Conservation (phyloP, 2,888 invertebrate genomes). For the Drosophila kanekoi region DNA sequence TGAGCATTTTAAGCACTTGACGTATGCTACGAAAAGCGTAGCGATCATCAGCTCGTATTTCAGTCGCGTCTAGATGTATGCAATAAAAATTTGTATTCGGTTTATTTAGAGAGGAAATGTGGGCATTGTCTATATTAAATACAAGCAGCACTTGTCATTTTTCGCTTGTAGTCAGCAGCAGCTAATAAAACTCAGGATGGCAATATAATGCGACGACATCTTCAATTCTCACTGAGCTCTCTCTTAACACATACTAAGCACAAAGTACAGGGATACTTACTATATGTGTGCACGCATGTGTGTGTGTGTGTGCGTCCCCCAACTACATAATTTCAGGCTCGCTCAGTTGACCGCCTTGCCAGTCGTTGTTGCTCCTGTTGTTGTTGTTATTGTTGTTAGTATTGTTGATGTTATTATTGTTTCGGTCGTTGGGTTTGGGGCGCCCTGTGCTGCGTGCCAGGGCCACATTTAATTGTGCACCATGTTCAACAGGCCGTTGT, state of each 20-base stretch:
- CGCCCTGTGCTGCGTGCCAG: slow-evolving; percentile 50
- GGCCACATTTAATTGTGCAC: slow-evolving; percentile 78
- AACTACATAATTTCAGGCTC: slow-evolving; percentile 23
- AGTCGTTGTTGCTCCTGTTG: slow-evolving; percentile 36
- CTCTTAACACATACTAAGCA: slow-evolving; percentile 31
- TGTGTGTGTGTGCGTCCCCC: background rate
- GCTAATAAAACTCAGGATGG: slow-evolving; percentile 56
- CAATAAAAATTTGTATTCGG: background rate
- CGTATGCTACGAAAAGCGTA: background rate
- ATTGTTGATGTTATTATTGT: slow-evolving; percentile 34
- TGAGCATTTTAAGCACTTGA: background rate
- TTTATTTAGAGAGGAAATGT: background rate
- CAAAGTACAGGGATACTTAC: slow-evolving; percentile 19
- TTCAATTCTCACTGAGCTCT: slow-evolving; percentile 46
- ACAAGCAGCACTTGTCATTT: slow-evolving; percentile 4
- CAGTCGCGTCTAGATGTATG: background rate
- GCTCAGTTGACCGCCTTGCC: slow-evolving; percentile 52
- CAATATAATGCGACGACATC: slow-evolving; percentile 62
- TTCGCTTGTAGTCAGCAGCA: slow-evolving; percentile 49
- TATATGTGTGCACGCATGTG: background rate
- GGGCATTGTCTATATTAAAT: background rate
- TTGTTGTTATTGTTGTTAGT: slow-evolving; percentile 33
- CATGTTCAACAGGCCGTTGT: slow-evolving; percentile 79
- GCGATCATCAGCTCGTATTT: background rate
- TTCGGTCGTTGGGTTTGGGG: slow-evolving; percentile 14